Evolutionary conservation across 2,797 vertebrate genomes (phyloP).

Genomic region (Molothrus aeneus): DNA sequence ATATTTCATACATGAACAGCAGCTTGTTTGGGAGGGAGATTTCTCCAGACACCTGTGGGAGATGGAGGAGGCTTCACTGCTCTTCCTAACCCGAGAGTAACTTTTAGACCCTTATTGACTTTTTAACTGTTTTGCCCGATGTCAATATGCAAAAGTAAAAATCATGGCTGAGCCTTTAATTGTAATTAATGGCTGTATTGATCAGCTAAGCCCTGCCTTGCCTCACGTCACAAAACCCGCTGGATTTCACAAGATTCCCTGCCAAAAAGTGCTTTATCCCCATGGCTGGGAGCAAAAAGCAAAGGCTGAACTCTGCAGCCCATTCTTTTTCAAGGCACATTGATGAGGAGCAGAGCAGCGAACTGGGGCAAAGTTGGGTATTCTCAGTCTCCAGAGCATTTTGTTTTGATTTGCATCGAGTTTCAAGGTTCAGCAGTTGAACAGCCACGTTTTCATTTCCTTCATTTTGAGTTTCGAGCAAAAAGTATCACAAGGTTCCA

Average conservation of each 20-base stretch:
- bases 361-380: background rate
- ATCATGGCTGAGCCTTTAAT: background rate
- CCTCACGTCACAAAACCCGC: background rate
- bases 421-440: constrained; percentile 22
- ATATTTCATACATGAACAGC: constrained; percentile 61
- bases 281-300: background rate
- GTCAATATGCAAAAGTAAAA: constrained; percentile 29
- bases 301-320: background rate
- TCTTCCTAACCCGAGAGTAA: background rate
- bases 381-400: background rate
- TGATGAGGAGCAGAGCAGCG: background rate
- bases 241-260: background rate
- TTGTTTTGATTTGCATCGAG: constrained; percentile 3
- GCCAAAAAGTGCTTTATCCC: background rate
- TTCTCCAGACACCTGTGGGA: background rate
- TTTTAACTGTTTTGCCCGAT: constrained; percentile 21
- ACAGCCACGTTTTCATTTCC: background rate
- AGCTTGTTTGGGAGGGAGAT: background rate
- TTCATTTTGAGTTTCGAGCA: background rate
- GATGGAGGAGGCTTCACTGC: constrained; percentile 7
- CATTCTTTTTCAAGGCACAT: background rate
- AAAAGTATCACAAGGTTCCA: background rate
- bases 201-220: background rate
- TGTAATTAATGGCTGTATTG: constrained; percentile 19
- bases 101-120: constrained; percentile 4